Base-by-base conservation (phyloP, 2,888 invertebrate species). In the Gastracanthus pulcherrimus region DNA sequence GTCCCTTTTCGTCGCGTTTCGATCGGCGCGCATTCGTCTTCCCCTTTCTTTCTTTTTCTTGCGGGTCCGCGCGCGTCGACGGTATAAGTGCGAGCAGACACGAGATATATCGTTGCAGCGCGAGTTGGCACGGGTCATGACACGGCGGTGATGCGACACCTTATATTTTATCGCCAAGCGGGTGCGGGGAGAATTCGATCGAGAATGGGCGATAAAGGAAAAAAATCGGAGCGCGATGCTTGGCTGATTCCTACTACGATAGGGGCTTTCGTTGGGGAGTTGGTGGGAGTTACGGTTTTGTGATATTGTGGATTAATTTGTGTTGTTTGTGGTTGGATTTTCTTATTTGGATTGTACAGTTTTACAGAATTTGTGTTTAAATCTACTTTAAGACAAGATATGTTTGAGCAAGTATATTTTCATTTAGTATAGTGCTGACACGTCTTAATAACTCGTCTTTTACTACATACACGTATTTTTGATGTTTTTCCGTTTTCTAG, bases 111-210 rank as follows among this genome's bases (percentile, higher is more conserved):
- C 70, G 16, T 2, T 4, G 9, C 9, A 4, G 31, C 64, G 3
- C 19, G 70, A 31, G 70, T 70, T 7, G 9, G 31, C 64, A 7
- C 19, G 70, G 38, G 70, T 70, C 77, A 51, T 51, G 70, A 77
- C 60, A 70, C 29, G 11, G 16, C 0, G 34, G 9, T 6, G 31
- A 26, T 2, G 67, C 76, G 76, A 76, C 76, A 76, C 76, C 67
- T 76, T 67, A 76, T 76, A n/a, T n/a, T n/a, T n/a, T n/a, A n/a
- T n/a, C n/a, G n/a, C n/a, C n/a, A n/a, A n/a, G n/a, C n/a, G n/a
- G n/a, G n/a, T 67, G 55, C 60, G 0, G 26, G 2, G n/a, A 16
- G 58, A 38, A 38, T n/a, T 48, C 51, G 64, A 75, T 48, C 51
- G 23, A 26, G 16, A 48, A 26, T 6, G 7, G 34, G 13, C 19